Conservation (phyloP, 1,140 invertebrate genomes). For the Zaprionus vittiger region DNA sequence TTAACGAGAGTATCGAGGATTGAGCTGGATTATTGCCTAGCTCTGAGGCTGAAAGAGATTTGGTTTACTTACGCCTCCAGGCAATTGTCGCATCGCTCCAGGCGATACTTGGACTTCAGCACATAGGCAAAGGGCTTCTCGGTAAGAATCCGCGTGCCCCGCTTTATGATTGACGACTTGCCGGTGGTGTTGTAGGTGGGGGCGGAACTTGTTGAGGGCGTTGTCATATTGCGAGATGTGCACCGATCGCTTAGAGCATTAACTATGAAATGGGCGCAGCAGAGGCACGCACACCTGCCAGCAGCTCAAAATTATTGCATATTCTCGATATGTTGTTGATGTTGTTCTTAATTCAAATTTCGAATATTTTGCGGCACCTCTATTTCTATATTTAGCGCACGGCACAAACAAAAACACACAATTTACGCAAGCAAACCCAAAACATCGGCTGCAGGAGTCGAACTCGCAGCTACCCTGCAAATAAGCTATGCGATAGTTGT, state of each 20-base stretch:
- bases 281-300: constrained; percentile 39
- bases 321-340: constrained; percentile 38
- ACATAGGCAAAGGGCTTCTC: constrained; percentile 87
- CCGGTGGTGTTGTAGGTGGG: not conserved
- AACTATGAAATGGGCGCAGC: constrained; percentile 39
- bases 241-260: constrained; percentile 10
- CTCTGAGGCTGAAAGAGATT: not conserved
- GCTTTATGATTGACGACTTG: constrained; percentile 43
- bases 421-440: constrained; percentile 63
- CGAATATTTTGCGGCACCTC: constrained; percentile 68
- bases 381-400: constrained; percentile 63
- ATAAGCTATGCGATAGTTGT: constrained; percentile 4
- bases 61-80: constrained; percentile 86
- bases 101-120: constrained; percentile 86
- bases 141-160: constrained; percentile 85
- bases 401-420: constrained; percentile 48
- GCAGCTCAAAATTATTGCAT: constrained; percentile 67
- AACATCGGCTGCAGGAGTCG: constrained; percentile 14
- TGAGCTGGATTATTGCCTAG: not conserved
- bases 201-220: constrained; percentile 3
- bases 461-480: constrained; percentile 31
- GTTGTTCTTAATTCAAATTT: constrained; percentile 47
- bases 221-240: constrained; percentile 44
- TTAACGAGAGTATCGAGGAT: constrained; percentile 60
- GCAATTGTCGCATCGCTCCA: constrained; percentile 87